Evolutionary conservation across 2,113 vertebrate species (phyloP).

Genomic region (Vidua macroura): DNA sequence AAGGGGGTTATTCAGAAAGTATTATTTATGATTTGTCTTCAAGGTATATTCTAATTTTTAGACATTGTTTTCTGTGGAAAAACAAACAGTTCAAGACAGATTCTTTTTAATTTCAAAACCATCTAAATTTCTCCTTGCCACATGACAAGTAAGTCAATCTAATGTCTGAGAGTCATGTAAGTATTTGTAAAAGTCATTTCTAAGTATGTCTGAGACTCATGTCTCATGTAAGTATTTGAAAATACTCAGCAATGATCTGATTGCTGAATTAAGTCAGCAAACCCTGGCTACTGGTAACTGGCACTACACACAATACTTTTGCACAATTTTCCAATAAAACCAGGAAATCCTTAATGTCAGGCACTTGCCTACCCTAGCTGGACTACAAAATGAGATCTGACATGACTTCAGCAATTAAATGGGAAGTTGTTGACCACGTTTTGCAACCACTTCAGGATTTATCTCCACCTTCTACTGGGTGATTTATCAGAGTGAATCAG

Average conservation of each 20-base stretch:
- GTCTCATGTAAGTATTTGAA: neutral
- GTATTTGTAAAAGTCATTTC: neutral
- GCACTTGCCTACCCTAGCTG: neutral
- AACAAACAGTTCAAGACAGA: neutral
- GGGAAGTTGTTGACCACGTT: rapidly evolving
- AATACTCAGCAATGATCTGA: neutral
- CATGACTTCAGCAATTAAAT: neutral
- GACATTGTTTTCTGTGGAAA: neutral
- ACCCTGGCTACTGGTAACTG: neutral
- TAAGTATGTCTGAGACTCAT: neutral
- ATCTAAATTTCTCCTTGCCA: neutral
- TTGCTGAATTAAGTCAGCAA: neutral
- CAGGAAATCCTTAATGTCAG: neutral
- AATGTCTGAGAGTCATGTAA: neutral
- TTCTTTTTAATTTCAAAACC: neutral
- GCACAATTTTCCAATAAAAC: neutral
- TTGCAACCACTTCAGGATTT: neutral
- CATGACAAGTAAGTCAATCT: neutral
- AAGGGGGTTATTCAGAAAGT: neutral
- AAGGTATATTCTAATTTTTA: constrained; percentile 4
- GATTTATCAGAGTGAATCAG: neutral
- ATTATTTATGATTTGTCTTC: constrained; percentile 21
- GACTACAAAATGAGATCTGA: neutral
- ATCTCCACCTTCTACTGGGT: neutral
- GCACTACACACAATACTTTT: neutral